These are phyloP conservation scores for Haliaeetus leucogaster DNA, from an alignment of 2,113 vertebrate genomes.

Conservation along the genomic window DNA sequence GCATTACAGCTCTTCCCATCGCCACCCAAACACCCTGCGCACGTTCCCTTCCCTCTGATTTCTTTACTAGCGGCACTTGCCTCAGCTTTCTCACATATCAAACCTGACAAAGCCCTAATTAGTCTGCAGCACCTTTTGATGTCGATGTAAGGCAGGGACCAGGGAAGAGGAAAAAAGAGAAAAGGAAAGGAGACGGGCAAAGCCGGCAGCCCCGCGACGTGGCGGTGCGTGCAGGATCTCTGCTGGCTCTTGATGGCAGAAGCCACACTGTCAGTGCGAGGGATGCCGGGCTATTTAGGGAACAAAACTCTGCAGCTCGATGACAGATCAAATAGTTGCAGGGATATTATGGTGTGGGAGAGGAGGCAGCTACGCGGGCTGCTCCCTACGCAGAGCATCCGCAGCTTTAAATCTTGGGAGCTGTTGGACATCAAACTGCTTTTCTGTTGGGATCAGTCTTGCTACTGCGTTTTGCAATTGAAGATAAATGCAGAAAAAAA, in stretches of 20 bases:
- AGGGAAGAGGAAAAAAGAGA: neutral
- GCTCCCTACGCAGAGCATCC: neutral
- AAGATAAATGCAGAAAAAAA: neutral
- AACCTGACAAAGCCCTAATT: neutral
- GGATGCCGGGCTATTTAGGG: neutral
- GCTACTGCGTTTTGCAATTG: neutral
- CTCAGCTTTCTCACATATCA: neutral
- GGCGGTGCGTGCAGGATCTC: neutral
- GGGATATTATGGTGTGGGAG: neutral
- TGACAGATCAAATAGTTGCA: neutral
- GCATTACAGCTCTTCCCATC: neutral
- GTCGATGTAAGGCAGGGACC: neutral
- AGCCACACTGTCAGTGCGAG: neutral
- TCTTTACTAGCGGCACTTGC: fast-evolving
- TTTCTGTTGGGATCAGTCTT: neutral
- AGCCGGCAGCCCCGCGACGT: fast-evolving
- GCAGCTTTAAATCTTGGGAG: neutral
- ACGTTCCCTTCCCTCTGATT: neutral
- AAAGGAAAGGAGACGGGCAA: neutral
- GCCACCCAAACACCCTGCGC: fast-evolving
- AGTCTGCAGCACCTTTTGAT: neutral
- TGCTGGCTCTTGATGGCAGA: neutral
- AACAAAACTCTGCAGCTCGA: neutral
- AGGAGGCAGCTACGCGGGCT: neutral
- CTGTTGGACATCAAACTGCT: neutral